Evolutionary conservation across 2,113 vertebrate species (phyloP), one percentile per base, ranked within the genome.

Genomic region (Aplodontia rufa): DNA sequence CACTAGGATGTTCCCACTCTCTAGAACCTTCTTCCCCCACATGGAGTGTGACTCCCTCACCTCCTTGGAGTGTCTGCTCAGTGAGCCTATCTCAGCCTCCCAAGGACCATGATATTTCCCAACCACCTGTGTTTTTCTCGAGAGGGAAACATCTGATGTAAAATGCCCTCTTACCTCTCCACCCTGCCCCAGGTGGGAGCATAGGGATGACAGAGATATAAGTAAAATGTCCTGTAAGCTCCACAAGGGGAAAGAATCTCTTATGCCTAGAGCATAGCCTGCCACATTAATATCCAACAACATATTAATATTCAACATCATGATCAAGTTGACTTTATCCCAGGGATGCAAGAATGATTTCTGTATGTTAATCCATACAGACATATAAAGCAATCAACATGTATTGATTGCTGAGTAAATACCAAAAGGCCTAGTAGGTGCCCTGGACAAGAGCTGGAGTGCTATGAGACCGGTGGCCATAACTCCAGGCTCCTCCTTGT

Each of bases 161-260:
- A 53, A 68, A 51, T 30, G 40, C 75, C 24, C 19, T 24, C 51
- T 24, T 75, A 37, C 26, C 49, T 14, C 32, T 40, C n/a, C 13
- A 22, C 6, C n/a, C 2, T 9, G 0, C 35, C 16, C 17, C 17
- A 2, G 5, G 16, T n/a, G 35, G 5, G 45, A 45, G 2, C 14
- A 78, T 19, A 32, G 58, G 7, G 5, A 66, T 79, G 37, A 45
- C 20, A 80, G 47, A 68, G 17, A 47, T 37, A 30, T 62, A 71
- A 60, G 7, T 62, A n/a, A 58, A 86, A 30, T 74, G 47, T 24
- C 28, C 28, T 32, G 2, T 66, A 60, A 64, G 78, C 40, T 69
- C 32, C 30, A 14, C 1, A 24, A 79, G 3, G 58, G 26, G 3
- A 58, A 51, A 78, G 28, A 58, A 24, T 82, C 66, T 17, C 8